Conservation (phyloP, 2,797 vertebrate genomes). For the Phrynocephalus guinanensis region DNA sequence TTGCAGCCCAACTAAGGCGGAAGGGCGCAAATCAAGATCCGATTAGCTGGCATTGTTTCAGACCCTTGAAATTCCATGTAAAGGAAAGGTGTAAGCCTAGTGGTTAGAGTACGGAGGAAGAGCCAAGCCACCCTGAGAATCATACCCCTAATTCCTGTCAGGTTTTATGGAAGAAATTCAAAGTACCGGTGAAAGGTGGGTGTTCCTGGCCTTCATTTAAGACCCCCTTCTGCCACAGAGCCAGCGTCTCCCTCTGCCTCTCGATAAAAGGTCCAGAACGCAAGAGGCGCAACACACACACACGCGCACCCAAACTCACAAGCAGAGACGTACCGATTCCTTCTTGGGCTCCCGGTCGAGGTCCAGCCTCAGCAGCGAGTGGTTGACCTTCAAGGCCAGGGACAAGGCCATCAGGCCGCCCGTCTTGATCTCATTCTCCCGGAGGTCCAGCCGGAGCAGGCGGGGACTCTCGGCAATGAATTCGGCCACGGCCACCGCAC, state of each 20-base stretch:
- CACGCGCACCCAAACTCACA: too few species aligned
- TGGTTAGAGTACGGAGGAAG: background rate
- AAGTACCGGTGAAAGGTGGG: background rate
- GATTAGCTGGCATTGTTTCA: too few species aligned
- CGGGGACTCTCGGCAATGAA: slow-evolving; percentile 95
- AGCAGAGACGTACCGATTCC: slow-evolving; percentile 84
- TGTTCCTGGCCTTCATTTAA: background rate
- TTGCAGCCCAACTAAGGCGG: too few species aligned
- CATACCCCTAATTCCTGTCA: too few species aligned
- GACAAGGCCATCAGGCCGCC: slow-evolving; percentile 95
- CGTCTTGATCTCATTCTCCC: slow-evolving; percentile 97
- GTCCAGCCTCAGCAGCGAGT: slow-evolving; percentile 92
- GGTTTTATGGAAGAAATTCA: too few species aligned
- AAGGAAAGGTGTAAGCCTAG: too few species aligned
- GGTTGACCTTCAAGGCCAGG: slow-evolving; percentile 92
- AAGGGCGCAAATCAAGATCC: background rate
- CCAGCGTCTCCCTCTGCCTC: background rate
- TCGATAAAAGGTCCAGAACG: background rate
- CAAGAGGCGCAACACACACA: background rate
- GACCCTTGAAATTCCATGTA: background rate
- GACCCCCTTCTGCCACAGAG: background rate
- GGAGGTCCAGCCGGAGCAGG: slow-evolving; percentile 91
- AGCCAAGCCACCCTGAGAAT: background rate
- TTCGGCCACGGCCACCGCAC: slow-evolving; percentile 93
- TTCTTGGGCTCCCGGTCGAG: slow-evolving; percentile 96